Base-by-base conservation (phyloP, 2,888 invertebrate species). In the Philaethria dido region DNA sequence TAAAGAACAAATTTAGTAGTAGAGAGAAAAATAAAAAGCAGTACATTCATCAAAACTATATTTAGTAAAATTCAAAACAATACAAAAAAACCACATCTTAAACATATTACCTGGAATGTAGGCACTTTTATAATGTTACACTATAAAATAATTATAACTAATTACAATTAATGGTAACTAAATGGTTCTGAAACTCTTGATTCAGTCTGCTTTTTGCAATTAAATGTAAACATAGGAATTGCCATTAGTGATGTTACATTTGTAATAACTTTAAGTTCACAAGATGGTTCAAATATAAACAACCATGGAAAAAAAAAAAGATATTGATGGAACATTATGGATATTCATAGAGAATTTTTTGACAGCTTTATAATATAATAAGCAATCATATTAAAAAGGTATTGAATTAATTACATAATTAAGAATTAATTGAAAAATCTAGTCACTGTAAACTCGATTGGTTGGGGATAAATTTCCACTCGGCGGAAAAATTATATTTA, bases 31-130 rank as follows among this genome's bases (percentile, higher is more conserved):
- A 60, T 47, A 39, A 64, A 64, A 65, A 20, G 9, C 59, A 2
- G 13, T 0, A 6, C 2, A 18, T 59, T 59, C n/a, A 16, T 50
- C 44, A 59, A 55, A 60, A 77, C 66, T 78, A 79, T 80, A 81
- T 80, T 85, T 82, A 80, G 76, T 80, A 75, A 81, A 81, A 81
- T 76, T 72, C 73, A 79, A 74, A 83, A 82, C 75, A 84, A 81
- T 78, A 82, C 80, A 60, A 66, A 68, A 72, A 71, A 68, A 45
- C 18, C 45, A 70, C 57, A 71, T 52, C 45, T 70, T 63, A 80
- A 79, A 77, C 68, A 66, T 74, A 82, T 81, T 73, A 89, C 81
- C 81, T 88, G 91, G 91, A 92, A 92, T 91, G 91, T 91, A 92
- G 90, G 91, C 89, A 90, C 89, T 92, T 89, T 79, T 66, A 70